phyloP scores from a whole-genome alignment of 2,113 vertebrate species.

The Abramis brama region DNA sequence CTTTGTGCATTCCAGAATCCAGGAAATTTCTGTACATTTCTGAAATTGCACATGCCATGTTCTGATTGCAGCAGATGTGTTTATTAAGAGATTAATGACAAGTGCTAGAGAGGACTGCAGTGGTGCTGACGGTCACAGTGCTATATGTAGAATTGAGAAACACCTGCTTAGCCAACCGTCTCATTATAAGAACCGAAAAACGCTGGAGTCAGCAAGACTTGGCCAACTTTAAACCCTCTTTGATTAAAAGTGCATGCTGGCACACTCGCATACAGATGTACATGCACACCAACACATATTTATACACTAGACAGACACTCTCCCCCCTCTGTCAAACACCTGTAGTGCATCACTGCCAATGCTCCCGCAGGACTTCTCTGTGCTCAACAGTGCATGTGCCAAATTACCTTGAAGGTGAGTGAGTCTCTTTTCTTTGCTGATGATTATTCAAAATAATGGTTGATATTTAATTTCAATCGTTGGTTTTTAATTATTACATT shows the following conservation, averaged over 20 bases:
- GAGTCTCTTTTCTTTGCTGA: slow-evolving; percentile 13
- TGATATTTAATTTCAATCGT: neutral
- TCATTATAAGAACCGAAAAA: slow-evolving; percentile 37
- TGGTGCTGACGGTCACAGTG: neutral
- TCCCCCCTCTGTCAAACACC: slow-evolving; percentile 7
- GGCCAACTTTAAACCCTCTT: slow-evolving; percentile 38
- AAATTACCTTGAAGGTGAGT: slow-evolving; percentile 41
- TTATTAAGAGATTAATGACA: slow-evolving; percentile 28
- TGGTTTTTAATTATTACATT: slow-evolving; percentile 3
- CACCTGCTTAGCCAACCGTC: slow-evolving; percentile 13
- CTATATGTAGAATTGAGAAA: slow-evolving; percentile 16
- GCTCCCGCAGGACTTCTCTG: slow-evolving; percentile 19
- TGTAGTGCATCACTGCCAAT: slow-evolving; percentile 41
- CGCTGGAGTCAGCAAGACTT: slow-evolving; percentile 44
- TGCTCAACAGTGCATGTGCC: slow-evolving; percentile 26
- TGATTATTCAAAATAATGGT: neutral
- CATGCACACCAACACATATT: slow-evolving; percentile 39
- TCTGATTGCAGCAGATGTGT: slow-evolving; percentile 5
- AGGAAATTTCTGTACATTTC: neutral
- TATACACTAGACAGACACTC: slow-evolving; percentile 1
- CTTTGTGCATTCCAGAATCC: neutral
- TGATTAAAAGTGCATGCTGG: slow-evolving; percentile 27
- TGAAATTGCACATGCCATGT: slow-evolving; percentile 7
- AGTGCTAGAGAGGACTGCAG: neutral
- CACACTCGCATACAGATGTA: slow-evolving; percentile 23